phyloP scores from a whole-genome alignment of 2,113 vertebrate genomes.

The Solea solea region DNA sequence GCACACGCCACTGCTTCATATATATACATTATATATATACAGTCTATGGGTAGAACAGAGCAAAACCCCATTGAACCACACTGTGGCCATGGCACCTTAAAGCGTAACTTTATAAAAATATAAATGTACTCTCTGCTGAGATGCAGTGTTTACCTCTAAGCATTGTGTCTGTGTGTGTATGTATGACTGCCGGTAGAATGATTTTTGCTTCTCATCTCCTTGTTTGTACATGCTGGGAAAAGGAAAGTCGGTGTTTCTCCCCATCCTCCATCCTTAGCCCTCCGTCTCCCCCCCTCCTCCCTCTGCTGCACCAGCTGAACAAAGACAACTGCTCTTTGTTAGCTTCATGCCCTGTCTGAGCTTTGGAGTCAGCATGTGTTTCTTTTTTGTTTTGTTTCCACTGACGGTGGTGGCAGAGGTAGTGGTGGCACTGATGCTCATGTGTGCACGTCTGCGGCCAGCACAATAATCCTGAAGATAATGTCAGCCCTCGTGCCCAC shows the following conservation, averaged over 20 bases:
- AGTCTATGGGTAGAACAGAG: no score
- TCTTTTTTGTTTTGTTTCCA: constrained; percentile 17
- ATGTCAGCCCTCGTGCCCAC: constrained; percentile 40
- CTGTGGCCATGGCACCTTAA: no score
- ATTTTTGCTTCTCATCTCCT: constrained; percentile 44
- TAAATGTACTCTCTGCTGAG: no score
- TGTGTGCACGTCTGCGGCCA: constrained; percentile 12
- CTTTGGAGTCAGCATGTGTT: constrained; percentile 51
- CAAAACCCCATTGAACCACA: no score
- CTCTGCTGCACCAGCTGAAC: constrained; percentile 66
- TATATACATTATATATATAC: no score
- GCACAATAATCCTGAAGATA: constrained; percentile 50
- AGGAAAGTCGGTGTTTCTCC: constrained; percentile 42
- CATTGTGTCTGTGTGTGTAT: constrained; percentile 3
- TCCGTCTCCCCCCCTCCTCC: constrained; percentile 56
- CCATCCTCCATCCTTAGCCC: constrained; percentile 69
- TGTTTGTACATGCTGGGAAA: constrained; percentile 41
- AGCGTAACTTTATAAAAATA: no score
- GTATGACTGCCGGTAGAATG: constrained; percentile 11
- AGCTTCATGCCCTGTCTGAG: constrained; percentile 52
- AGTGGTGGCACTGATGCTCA: constrained; percentile 16
- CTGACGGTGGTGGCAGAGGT: constrained; percentile 42
- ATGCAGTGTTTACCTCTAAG: background rate
- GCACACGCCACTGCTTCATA: no score
- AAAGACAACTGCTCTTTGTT: constrained; percentile 79